Evolutionary conservation across 2,797 vertebrate genomes (phyloP), one percentile per base, ranked within the genome.

Genomic region (Lycodopsis pacificus): DNA sequence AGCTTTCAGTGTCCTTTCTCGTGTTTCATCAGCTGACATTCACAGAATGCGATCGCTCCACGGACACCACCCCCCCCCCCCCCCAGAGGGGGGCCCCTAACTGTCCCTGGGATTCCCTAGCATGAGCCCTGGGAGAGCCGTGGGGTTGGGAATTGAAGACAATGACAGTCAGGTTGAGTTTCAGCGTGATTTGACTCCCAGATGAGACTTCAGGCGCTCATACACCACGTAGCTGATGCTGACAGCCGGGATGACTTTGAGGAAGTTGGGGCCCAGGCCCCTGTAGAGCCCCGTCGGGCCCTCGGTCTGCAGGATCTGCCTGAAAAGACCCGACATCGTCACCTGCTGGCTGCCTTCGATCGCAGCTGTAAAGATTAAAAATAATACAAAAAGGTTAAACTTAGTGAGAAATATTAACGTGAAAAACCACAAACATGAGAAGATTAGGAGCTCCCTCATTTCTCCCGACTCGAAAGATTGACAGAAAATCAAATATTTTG

Each of bases 211-310:
- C 83, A 99, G 89, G 90, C 96, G 96, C 74, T 99, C 98, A 3
- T 99, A 99, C 3, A 99, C 97, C 84, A 99, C 98, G 0, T 99
- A 99, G 93, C 97, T 99, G 93, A 99, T 99, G 97, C 98, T 99
- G 40, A 99, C 98, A 0, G 98, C 97, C 0, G 98, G 98, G 89
- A 99, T 97, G 87, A 99, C 98, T 89, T 99, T 99, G 90, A 99
- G 97, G 73, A 99, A 99, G 94, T 99, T 99, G 6, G 98, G 98
- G 0, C 97, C 96, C 90, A 99, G 93, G 56, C 98, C 98, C 54
- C 98, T 93, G 91, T 99, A 99, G 49, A 99, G 97, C 40, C 98
- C 98, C 0, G 93, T 85, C 0, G 97, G 96, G 13, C 98, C 98
- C 79, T 99, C 98, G 0, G 94, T 97, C 94, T 95, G 95, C 74